Conservation (phyloP, 2,888 invertebrate species). For the Prosapia bicincta region DNA sequence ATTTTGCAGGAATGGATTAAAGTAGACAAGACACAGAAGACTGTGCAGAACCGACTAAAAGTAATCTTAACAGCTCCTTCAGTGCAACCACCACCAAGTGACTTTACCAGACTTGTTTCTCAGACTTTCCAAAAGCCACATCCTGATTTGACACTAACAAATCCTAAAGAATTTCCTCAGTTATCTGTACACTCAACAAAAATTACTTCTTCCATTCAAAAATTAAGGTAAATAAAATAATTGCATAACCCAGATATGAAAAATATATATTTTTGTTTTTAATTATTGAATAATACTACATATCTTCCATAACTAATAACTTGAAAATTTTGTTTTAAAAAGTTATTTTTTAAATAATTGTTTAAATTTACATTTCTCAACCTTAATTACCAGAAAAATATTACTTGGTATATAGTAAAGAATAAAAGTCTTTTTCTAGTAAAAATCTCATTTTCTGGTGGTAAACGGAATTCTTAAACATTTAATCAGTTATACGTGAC, state of each 20-base stretch:
- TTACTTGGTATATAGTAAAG: too few relatives aligned
- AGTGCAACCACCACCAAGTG: constrained; percentile 6
- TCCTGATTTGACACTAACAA: neutral
- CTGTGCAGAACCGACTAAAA: constrained; percentile 33
- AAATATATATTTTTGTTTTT: too few relatives aligned
- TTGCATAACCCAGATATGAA: too few relatives aligned
- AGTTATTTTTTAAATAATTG: too few relatives aligned
- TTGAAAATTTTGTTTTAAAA: too few relatives aligned
- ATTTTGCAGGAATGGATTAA: constrained; percentile 6
- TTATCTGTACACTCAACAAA: neutral
- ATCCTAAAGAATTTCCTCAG: neutral
- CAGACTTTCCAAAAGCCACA: neutral
- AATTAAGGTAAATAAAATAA: neutral
- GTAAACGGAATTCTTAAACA: neutral
- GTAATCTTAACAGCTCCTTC: neutral
- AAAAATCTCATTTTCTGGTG: neutral
- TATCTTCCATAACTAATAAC: too few relatives aligned
- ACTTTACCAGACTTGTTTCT: constrained; percentile 8
- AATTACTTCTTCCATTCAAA: neutral
- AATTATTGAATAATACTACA: too few relatives aligned
- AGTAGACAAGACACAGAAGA: constrained; percentile 28
- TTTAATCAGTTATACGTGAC: too few relatives aligned
- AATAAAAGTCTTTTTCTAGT: too few relatives aligned
- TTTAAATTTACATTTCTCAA: too few relatives aligned
- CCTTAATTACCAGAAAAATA: too few relatives aligned